phyloP scores from a whole-genome alignment of 2,797 vertebrate genomes.

The Gambusia yucatana region DNA sequence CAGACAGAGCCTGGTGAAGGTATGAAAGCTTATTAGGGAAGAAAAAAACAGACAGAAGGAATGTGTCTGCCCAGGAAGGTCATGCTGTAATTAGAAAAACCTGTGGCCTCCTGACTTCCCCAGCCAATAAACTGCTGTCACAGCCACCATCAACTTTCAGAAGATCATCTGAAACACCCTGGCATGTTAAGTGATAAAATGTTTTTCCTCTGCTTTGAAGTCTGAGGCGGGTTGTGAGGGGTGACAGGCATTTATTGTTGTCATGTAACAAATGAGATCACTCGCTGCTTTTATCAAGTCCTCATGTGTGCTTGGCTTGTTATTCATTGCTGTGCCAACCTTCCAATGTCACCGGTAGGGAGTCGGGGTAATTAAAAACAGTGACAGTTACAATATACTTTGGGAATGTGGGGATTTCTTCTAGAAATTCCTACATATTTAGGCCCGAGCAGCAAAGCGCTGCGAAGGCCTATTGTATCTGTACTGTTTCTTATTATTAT shows the following conservation, averaged over 20 bases:
- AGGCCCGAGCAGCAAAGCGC: too few species aligned
- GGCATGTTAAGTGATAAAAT: constrained; percentile 66
- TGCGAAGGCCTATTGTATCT: too few species aligned
- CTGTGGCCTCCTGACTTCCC: constrained; percentile 65
- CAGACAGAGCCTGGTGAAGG: constrained; percentile 25
- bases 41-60: constrained; percentile 56
- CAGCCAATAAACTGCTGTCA: constrained; percentile 56
- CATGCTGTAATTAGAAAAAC: constrained; percentile 74
- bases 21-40: constrained; percentile 42
- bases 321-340: constrained; percentile 41
- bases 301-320: constrained; percentile 56
- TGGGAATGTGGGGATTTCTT: neutral
- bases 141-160: constrained; percentile 61
- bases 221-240: constrained; percentile 22
- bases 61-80: constrained; percentile 62
- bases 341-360: constrained; percentile 57
- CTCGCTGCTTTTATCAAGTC: constrained; percentile 28
- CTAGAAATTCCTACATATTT: neutral
- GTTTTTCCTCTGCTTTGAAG: constrained; percentile 65
- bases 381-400: constrained; percentile 21
- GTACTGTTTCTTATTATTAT: too few species aligned
- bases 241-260: constrained; percentile 14
- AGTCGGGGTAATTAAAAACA: constrained; percentile 40
- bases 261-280: constrained; percentile 60
- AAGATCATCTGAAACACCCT: constrained; percentile 50